phyloP scores from a whole-genome alignment of 2,113 vertebrate species.

The Trogon surrucura region DNA sequence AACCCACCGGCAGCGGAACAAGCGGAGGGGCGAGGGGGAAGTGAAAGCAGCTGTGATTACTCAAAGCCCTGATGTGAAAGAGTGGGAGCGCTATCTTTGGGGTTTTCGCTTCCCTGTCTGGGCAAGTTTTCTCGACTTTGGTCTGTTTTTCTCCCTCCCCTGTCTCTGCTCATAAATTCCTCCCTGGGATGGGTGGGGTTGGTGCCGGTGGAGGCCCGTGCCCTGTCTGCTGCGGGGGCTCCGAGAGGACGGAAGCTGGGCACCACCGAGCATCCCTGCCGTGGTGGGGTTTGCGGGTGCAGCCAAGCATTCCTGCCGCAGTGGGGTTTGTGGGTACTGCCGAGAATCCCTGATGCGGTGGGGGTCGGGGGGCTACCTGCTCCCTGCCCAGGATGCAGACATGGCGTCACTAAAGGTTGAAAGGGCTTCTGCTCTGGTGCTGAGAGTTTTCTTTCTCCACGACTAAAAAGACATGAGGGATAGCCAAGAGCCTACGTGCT shows the following conservation, averaged over 20 bases:
- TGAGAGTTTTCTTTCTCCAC: not conserved
- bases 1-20: slow-evolving; percentile 2
- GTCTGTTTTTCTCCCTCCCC: not conserved
- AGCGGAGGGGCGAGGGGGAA: not conserved
- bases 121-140: not conserved
- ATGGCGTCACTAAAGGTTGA: accelerated
- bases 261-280: not conserved
- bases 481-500: not conserved
- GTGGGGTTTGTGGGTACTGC: not conserved
- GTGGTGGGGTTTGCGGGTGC: accelerated
- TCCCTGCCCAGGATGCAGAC: not conserved
- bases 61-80: not conserved
- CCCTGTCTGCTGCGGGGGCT: accelerated
- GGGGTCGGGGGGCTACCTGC: not conserved
- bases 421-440: not conserved
- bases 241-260: accelerated
- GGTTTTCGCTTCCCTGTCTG: slow-evolving; percentile 59
- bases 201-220: not conserved
- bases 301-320: accelerated
- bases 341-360: accelerated
- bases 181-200: not conserved
- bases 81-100: slow-evolving; percentile 13
- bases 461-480: not conserved
- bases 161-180: slow-evolving; percentile 11
- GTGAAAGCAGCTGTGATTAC: slow-evolving; percentile 58